phyloP scores from a whole-genome alignment of 2,113 vertebrate species.

The Calcarius ornatus region DNA sequence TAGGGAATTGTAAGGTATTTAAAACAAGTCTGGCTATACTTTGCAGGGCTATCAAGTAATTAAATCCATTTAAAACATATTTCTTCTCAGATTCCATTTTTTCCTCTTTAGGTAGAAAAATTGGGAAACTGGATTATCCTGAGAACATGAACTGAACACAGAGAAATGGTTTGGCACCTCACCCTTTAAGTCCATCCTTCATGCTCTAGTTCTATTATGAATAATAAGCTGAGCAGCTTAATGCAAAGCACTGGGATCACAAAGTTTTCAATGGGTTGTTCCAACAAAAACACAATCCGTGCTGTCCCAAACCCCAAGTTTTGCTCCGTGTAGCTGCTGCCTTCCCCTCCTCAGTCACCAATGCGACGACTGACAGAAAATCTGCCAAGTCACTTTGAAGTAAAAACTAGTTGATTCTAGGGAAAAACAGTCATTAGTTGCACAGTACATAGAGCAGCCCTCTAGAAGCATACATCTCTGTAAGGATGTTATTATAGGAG shows the following conservation, averaged over 20 bases:
- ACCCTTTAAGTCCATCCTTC: background rate
- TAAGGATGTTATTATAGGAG: background rate
- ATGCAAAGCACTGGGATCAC: background rate
- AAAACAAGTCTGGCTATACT: background rate
- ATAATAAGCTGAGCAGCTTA: background rate
- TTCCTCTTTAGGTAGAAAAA: background rate
- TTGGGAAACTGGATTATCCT: background rate
- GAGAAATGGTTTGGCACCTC: background rate
- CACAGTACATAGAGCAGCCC: background rate
- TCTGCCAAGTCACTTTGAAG: conserved; percentile 37
- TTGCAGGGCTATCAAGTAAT: background rate
- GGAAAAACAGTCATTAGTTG: background rate
- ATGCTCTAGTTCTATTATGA: background rate
- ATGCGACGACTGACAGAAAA: background rate
- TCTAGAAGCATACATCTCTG: background rate
- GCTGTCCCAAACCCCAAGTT: background rate
- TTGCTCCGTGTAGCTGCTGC: background rate
- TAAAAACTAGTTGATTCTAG: background rate
- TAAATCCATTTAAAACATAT: background rate
- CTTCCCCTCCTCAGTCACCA: background rate
- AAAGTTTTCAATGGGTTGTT: background rate
- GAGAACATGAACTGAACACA: background rate
- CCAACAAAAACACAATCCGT: background rate
- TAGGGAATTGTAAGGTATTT: background rate
- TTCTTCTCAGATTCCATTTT: background rate